phyloP scores from a whole-genome alignment of 2,797 vertebrate genomes.

The Tauraco hartlaubi region DNA sequence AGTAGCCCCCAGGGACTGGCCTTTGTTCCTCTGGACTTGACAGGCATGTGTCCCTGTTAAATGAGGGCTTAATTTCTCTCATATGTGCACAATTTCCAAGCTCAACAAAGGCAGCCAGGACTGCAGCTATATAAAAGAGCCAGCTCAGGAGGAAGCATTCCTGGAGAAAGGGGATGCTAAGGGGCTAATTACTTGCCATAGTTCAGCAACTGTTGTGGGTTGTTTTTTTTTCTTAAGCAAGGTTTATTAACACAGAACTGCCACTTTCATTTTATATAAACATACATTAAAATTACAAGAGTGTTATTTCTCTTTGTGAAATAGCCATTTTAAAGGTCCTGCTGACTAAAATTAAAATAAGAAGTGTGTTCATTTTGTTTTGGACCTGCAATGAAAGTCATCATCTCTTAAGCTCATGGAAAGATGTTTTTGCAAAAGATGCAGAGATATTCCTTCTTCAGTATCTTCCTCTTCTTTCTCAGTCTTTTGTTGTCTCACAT shows the following conservation, averaged over 20 bases:
- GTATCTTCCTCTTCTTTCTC: background rate
- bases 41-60: constrained; percentile 96
- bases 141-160: constrained; percentile 82
- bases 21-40: constrained; percentile 91
- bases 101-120: constrained; percentile 88
- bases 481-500: background rate
- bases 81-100: constrained; percentile 92
- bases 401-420: background rate
- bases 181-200: constrained; percentile 84
- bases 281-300: constrained; percentile 72
- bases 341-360: background rate
- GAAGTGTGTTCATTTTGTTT: background rate
- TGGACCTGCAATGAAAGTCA: background rate
- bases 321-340: constrained; percentile 49
- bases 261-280: constrained; percentile 70
- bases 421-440: constrained; percentile 28
- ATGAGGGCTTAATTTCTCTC: constrained; percentile 94
- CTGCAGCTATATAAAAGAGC: constrained; percentile 85
- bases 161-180: constrained; percentile 82
- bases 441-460: background rate
- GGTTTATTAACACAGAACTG: constrained; percentile 75
- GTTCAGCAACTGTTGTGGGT: constrained; percentile 60
- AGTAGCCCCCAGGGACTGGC: constrained; percentile 84
- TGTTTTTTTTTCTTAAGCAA: constrained; percentile 4
- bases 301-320: constrained; percentile 63